Evolutionary conservation across 2,113 vertebrate species (phyloP).

Genomic region (Talpa occidentalis): DNA sequence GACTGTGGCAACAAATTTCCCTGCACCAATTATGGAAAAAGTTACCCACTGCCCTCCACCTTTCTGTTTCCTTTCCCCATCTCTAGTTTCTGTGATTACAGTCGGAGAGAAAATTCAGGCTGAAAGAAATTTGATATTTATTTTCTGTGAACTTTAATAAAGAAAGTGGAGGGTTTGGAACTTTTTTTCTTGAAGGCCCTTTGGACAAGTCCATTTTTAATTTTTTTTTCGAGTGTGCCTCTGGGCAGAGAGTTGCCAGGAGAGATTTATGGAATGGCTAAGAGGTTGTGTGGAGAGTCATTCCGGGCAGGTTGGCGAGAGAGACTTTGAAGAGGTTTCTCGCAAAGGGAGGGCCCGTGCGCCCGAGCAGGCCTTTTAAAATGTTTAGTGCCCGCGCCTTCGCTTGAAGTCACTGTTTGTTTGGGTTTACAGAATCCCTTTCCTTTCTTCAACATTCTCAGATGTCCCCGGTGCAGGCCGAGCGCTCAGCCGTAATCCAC

Average conservation of each 20-base stretch:
- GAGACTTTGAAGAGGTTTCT: conserved; percentile 81
- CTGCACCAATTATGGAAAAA: conserved; percentile 43
- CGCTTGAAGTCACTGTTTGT: conserved; percentile 87
- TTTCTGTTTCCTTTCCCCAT: background rate
- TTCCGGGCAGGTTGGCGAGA: conserved; percentile 79
- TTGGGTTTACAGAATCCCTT: conserved; percentile 87
- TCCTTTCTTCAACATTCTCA: conserved; percentile 96
- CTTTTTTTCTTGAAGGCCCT: conserved; percentile 41
- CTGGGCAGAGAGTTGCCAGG: conserved; percentile 78
- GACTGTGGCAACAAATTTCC: conserved; percentile 13
- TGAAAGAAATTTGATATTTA: conserved; percentile 84
- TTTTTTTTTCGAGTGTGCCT: conserved; percentile 82
- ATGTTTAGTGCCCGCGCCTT: conserved; percentile 81
- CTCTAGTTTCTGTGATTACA: conserved; percentile 72
- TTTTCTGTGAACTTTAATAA: conserved; percentile 87
- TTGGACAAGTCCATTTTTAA: conserved; percentile 70
- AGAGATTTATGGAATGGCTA: conserved; percentile 83
- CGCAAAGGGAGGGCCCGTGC: conserved; percentile 78
- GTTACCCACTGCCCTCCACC: background rate
- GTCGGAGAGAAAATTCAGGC: conserved; percentile 82
- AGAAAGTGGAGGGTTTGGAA: conserved; percentile 71
- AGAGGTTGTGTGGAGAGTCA: conserved; percentile 70
- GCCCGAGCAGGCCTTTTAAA: conserved; percentile 81
- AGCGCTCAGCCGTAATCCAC: conserved; percentile 95
- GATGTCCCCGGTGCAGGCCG: conserved; percentile 92